Evolutionary conservation across 53 echinoderm and acorn worm genomes (phyloP).

Genomic region (Actinopyga echinites): DNA sequence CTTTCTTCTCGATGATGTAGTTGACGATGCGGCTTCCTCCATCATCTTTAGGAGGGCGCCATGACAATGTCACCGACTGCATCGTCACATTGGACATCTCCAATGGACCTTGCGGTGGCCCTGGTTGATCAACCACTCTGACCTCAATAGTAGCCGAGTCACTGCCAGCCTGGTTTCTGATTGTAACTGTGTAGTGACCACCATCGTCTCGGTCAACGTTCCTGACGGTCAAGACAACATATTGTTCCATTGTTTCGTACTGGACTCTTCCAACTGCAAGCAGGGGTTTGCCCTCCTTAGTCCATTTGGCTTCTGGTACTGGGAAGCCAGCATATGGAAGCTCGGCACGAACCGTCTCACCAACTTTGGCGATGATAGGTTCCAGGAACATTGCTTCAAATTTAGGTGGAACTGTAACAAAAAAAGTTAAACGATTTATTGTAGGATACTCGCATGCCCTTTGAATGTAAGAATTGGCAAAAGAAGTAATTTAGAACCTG

Average conservation of each 20-base stretch:
- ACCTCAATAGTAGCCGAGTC: constrained; percentile 80
- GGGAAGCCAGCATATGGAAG: constrained; percentile 90
- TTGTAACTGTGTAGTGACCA: constrained; percentile 72
- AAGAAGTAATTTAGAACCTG: background rate
- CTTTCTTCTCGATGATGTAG: constrained; percentile 91
- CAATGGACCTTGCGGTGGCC: constrained; percentile 86
- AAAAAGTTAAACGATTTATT: constrained; percentile 7
- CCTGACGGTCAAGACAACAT: constrained; percentile 68
- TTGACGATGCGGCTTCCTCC: constrained; percentile 92
- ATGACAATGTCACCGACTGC: constrained; percentile 83
- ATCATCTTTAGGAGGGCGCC: constrained; percentile 92
- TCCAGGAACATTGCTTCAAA: constrained; percentile 71
- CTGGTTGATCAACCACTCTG: constrained; percentile 75
- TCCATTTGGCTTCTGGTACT: constrained; percentile 75
- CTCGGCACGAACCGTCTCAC: constrained; percentile 74
- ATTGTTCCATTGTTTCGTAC: constrained; percentile 75
- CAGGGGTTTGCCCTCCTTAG: constrained; percentile 75
- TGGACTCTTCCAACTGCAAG: constrained; percentile 59
- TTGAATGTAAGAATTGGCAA: background rate
- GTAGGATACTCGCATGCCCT: background rate
- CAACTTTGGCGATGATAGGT: constrained; percentile 89
- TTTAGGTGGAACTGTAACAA: constrained; percentile 77
- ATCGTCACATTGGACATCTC: constrained; percentile 86
- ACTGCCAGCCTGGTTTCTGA: constrained; percentile 82
- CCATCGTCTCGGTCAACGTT: constrained; percentile 71